Evolutionary conservation across 2,888 invertebrate species (phyloP), one percentile per base, ranked within the genome.

Genomic region (Plutella xylostella): DNA sequence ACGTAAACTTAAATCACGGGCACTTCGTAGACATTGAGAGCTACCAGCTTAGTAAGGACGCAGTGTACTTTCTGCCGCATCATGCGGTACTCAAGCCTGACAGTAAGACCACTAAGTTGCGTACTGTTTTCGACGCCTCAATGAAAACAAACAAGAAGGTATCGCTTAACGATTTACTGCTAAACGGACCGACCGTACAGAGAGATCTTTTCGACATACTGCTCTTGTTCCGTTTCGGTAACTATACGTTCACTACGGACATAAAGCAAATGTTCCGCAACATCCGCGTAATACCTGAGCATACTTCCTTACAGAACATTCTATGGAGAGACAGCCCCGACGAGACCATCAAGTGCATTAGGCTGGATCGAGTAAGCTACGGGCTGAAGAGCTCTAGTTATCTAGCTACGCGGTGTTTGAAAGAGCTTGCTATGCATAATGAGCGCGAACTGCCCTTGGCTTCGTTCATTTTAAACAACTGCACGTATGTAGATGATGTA

Each of bases 211-310:
- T 52, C 43, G 50, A 55, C 30, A 51, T 55, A 7, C 2, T 55
- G 2, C n/a, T 54, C 3, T 28, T 52, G 9, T 51, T 43, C 34
- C 12, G 54, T 4, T 14, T 51, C 6, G 45, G 44, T 6, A 22
- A 49, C 1, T 44, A 39, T 22, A 43, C 45, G 1, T 50, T 52
- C 3, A 52, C 12, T 12, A 31, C 46, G 4, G 54, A 55, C 28
- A 53, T 56, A 7, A 51, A 47, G 38, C 15, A 41, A 22, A 56
- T 56, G 53, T 55, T 54, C 40, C 25, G 54, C 5, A 41, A 47
- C 6, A 44, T 51, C 3, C 1, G 1, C 5, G 9, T 54, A 14
- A 20, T 42, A 5, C 43, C 45, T 9, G 12, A 33, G 6, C 45
- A 46, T 19, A 44, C 45, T n/a, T 48, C 51, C 9, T 17, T 34